These are phyloP conservation scores for Heliconius charithonia DNA, from an alignment of 2,888 invertebrate species.

Conservation along the genomic window DNA sequence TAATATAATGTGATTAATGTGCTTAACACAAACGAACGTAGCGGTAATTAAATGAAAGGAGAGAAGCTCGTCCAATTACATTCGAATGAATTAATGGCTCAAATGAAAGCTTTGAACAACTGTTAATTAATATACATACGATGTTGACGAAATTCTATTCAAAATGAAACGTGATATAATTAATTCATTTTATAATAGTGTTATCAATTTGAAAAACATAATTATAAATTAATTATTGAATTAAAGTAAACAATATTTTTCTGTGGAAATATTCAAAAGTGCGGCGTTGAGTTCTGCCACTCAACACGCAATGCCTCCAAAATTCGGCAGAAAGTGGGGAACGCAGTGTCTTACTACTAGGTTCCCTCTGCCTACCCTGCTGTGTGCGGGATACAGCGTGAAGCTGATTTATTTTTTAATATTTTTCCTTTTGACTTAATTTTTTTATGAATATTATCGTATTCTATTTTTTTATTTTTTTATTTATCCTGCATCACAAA, in stretches of 20 bases:
- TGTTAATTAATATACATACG: slow-evolving; percentile 40
- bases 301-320: too few relatives aligned
- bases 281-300: too few relatives aligned
- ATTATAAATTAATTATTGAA: too few relatives aligned
- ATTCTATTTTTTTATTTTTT: background rate
- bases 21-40: slow-evolving; percentile 47
- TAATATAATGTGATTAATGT: background rate
- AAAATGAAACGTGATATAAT: slow-evolving; percentile 6
- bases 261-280: too few relatives aligned
- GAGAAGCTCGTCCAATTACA: slow-evolving; percentile 60
- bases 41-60: slow-evolving; percentile 64
- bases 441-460: background rate
- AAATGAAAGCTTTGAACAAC: slow-evolving; percentile 50
- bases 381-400: too few relatives aligned
- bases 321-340: too few relatives aligned
- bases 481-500: background rate
- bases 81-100: slow-evolving; percentile 51
- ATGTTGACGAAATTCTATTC: background rate
- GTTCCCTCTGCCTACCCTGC: too few relatives aligned
- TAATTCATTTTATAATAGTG: too few relatives aligned
- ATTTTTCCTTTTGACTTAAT: background rate
- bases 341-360: too few relatives aligned
- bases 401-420: too few relatives aligned
- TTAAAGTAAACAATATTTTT: too few relatives aligned
- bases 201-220: too few relatives aligned